Evolutionary conservation across 2,113 vertebrate genomes (phyloP), one percentile per base, ranked within the genome.

Genomic region (Xyrauchen texanus): DNA sequence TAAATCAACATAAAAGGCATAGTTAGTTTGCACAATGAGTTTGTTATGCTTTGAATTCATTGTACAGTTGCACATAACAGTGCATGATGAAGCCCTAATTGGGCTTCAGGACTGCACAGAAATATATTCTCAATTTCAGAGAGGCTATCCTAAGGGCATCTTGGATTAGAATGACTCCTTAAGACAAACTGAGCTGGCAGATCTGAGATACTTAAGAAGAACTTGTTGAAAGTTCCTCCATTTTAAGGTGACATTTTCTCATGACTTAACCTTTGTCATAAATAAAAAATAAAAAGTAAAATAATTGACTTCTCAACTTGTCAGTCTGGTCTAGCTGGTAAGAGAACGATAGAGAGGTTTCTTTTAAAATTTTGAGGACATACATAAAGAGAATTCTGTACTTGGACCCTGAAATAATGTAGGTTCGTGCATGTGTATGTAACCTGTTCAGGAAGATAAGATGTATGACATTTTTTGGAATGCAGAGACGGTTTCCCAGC

Each of bases 391-490:
- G 15, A 16, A 76, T 76, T 75, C 46, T 51, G 62, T 53, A 65
- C 62, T 42, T 65, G 49, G 62, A 76, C 73, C 64, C 49, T 76
- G 73, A 13, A 76, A 49, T 76, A 7, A 13, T 42, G 13, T 13
- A 51, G 53, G 73, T 42, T 53, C 6, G 1, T 44, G 60, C 16
- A 15, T 55, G 77, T n/a, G 8, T 42, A 9, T 5, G 4, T 78
- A 82, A 66, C 77, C 78, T 64, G 77, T 75, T 72, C 55, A 63
- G 66, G 4, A 11, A 77, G 82, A 84, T 82, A 84, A 76, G 66
- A 58, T 75, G 5, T 51, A 68, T 83, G 82, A 74, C 34, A 53
- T 81, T 45, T 60, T 51, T 51, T 64, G 67, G n/a, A 84, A 73
- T 34, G 21, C 21, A 11, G 45, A 45, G 66, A 68, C 45, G 16